Evolutionary conservation across 1,140 invertebrate genomes (phyloP), one percentile per base, ranked within the genome.

Genomic region (Drosophila yakuba): DNA sequence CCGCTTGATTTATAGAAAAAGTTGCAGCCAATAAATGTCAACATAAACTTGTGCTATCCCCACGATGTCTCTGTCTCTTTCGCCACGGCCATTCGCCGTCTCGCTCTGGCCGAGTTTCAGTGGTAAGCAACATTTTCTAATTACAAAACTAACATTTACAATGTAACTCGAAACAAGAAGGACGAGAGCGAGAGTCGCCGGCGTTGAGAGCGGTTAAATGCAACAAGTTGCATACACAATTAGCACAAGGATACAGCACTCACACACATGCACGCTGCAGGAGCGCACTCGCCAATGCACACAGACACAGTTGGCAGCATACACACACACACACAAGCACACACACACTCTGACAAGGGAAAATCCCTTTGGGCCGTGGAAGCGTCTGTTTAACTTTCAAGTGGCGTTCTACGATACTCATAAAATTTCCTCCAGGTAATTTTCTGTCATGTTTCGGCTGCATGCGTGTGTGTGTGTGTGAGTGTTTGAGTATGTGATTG

Each of bases 121-220:
- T 78, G 68, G 82, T 71, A 78, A 78, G 82, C 59, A 88, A 83
- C 79, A 88, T 88, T 88, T 88, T 89, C 83, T 88, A 88, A 88
- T 88, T 88, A 88, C 83, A 88, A 88, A 88, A 89, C 83, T 83
- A 88, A 88, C 83, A 88, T 88, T 88, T 88, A 83, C 83, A 88
- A 88, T 89, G 83, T 83, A 89, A 77, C 78, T 86, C 68, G 84
- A 61, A 80, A 72, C 47, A 45, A 78, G 55, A 56, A 44, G 58
- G 20, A 39, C 50, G 39, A 43, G 62, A 20, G 32, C 14, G 32
- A 23, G 61, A 47, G 35, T 44, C 12, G 64, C 50, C 58, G 77
- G 73, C 45, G 52, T 67, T 54, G 44, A 66, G 64, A 68, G 74
- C 73, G 61, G 55, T 60, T 55, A 45, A 69, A 78, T 86, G 82